These are phyloP conservation scores for Poeciliopsis retropinna DNA, from an alignment of 2,113 vertebrate genomes.

Conservation along the genomic window DNA sequence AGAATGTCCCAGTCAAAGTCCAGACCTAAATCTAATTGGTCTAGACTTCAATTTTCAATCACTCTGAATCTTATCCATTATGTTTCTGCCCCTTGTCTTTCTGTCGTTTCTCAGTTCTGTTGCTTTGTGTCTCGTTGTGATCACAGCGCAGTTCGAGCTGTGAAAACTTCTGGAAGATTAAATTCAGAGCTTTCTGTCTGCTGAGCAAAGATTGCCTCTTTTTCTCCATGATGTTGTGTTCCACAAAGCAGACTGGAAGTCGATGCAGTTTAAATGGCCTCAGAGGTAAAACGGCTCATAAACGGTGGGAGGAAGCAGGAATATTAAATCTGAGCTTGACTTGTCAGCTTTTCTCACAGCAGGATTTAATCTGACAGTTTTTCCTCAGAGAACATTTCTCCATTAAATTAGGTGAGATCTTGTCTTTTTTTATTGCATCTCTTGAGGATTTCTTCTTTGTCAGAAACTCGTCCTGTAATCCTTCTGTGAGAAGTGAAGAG, in stretches of 20 bases:
- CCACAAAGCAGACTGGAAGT: constrained; percentile 36
- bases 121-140: too few relatives aligned
- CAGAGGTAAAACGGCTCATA: constrained; percentile 12
- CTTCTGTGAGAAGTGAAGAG: neutral
- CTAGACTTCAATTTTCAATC: too few relatives aligned
- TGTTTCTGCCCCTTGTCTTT: too few relatives aligned
- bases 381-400: constrained; percentile 21
- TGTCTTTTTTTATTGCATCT: neutral
- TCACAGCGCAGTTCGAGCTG: too few relatives aligned
- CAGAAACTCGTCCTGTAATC: neutral
- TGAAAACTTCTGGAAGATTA: neutral
- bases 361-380: constrained; percentile 5
- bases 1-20: too few relatives aligned
- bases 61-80: too few relatives aligned
- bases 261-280: neutral
- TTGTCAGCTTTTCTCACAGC: constrained; percentile 11
- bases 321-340: constrained; percentile 29
- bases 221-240: neutral
- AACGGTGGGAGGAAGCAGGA: constrained; percentile 25
- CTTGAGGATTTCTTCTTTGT: neutral
- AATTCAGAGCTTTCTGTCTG: neutral
- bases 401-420: constrained; percentile 24
- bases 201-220: constrained; percentile 43
- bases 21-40: too few relatives aligned
- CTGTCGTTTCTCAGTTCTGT: too few relatives aligned